Conservation (phyloP, 1,140 invertebrate species). For the Sitodiplosis mosellana region DNA sequence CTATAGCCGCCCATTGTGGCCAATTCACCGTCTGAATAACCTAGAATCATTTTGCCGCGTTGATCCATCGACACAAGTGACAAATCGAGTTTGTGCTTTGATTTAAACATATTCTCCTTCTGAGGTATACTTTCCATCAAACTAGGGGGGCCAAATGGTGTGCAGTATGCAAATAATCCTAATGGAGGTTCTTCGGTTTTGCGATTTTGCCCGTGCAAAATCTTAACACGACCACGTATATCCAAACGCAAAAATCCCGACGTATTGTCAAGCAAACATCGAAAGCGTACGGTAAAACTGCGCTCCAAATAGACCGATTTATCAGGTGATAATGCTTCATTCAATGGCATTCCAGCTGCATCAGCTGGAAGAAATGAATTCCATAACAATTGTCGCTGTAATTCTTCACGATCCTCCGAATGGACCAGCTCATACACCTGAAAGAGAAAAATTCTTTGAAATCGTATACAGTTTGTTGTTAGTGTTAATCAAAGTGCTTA, state of each 20-base stretch:
- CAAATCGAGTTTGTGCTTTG: constrained; percentile 95
- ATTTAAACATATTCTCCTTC: constrained; percentile 97
- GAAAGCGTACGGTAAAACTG: constrained; percentile 93
- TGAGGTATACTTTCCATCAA: constrained; percentile 69
- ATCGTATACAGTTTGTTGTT: too few relatives aligned
- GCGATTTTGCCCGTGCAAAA: constrained; percentile 87
- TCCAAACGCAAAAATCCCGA: constrained; percentile 96
- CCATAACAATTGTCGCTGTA: constrained; percentile 91
- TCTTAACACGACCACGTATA: constrained; percentile 88
- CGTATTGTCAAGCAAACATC: constrained; percentile 96
- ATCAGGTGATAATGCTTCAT: constrained; percentile 68
- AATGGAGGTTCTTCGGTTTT: constrained; percentile 85
- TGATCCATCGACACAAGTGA: constrained; percentile 93
- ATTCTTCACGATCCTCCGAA: constrained; percentile 93
- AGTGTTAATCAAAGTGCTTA: too few relatives aligned
- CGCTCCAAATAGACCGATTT: constrained; percentile 74
- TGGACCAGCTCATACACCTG: constrained; percentile 98
- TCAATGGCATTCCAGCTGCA: constrained; percentile 54
- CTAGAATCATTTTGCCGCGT: constrained; percentile 87
- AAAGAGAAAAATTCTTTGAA: too few relatives aligned
- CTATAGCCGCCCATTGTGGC: constrained; percentile 89
- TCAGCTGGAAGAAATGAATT: constrained; percentile 81
- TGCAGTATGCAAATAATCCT: constrained; percentile 91
- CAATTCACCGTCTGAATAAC: constrained; percentile 81
- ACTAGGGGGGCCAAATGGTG: constrained; percentile 91